These are phyloP conservation scores for Myotis brandtii DNA, from an alignment of 2,113 vertebrate genomes.

Conservation along the genomic window DNA sequence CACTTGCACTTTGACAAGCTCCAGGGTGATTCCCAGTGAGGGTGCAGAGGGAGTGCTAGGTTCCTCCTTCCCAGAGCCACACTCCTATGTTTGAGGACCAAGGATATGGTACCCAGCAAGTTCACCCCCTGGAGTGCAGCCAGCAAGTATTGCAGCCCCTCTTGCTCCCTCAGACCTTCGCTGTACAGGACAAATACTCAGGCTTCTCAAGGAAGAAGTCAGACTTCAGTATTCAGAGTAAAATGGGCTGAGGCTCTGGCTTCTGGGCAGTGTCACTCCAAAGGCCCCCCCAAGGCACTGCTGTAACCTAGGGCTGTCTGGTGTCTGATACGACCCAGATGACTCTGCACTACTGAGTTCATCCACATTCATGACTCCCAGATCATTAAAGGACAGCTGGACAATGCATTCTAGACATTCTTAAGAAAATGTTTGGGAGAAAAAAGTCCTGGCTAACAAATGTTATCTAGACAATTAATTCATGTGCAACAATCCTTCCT, in stretches of 20 bases:
- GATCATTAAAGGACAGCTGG: not conserved
- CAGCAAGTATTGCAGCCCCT: not conserved
- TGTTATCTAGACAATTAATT: not conserved
- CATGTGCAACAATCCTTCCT: accelerated
- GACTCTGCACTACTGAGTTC: not conserved
- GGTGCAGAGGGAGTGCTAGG: accelerated
- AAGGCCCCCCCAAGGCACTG: not conserved
- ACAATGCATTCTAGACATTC: not conserved
- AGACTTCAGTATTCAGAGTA: not conserved
- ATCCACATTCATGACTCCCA: not conserved
- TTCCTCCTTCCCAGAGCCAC: not conserved
- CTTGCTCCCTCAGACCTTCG: not conserved
- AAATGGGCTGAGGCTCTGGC: not conserved
- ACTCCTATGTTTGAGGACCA: accelerated
- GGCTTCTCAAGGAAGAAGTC: not conserved
- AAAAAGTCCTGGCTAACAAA: not conserved
- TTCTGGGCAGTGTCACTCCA: not conserved
- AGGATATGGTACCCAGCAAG: accelerated
- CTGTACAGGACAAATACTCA: not conserved
- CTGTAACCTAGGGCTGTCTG: not conserved
- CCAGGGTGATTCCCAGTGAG: not conserved
- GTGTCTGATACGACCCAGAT: not conserved
- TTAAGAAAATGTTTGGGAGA: not conserved
- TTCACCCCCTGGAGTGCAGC: not conserved
- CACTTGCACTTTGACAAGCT: no score